Evolutionary conservation across 1,140 invertebrate genomes (phyloP).

Genomic region (Lepeophtheirus salmonis): DNA sequence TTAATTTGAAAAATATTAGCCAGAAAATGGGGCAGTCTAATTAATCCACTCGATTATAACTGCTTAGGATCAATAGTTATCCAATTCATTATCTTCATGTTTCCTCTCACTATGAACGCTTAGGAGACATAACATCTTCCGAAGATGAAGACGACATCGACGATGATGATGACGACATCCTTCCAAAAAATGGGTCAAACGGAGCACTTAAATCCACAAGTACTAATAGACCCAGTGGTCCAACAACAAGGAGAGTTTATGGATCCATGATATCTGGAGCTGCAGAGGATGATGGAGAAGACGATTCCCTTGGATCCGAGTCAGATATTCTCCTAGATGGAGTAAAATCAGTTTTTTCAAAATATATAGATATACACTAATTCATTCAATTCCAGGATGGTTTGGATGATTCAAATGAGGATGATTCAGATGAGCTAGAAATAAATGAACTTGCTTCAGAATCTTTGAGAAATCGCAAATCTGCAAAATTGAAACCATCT

Average conservation of each 20-base stretch:
- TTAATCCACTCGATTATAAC: background rate
- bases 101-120: conserved; percentile 19
- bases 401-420: conserved; percentile 1
- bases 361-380: background rate
- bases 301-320: conserved; percentile 29
- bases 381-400: too few species aligned
- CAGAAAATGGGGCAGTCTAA: background rate
- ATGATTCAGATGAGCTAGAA: conserved; percentile 13
- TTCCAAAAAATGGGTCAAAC: conserved; percentile 23
- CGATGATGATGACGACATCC: conserved; percentile 21
- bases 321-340: conserved; percentile 34
- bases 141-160: conserved; percentile 24
- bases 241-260: background rate
- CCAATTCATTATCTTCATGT: background rate
- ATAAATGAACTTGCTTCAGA: conserved; percentile 8
- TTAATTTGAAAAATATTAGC: background rate
- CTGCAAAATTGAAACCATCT: background rate
- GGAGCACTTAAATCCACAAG: conserved; percentile 18
- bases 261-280: conserved; percentile 31
- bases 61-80: background rate
- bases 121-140: background rate
- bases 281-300: conserved; percentile 31
- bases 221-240: conserved; percentile 18
- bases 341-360: conserved; percentile 25
- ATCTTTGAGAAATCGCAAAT: background rate